phyloP scores from a whole-genome alignment of 1,140 invertebrate genomes.

The Drosophila nannoptera region DNA sequence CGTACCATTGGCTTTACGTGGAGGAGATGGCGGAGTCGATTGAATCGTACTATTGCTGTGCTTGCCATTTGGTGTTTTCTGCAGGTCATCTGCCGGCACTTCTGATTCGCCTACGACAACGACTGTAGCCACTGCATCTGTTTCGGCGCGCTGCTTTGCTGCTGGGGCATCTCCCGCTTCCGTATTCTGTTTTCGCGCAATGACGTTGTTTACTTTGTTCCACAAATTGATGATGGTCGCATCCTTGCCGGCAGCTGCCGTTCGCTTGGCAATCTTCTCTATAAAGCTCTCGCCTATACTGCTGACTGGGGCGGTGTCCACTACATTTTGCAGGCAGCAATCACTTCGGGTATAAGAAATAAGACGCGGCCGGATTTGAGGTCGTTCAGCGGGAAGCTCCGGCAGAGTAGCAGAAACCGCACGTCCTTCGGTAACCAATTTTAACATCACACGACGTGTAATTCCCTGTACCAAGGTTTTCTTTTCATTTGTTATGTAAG shows the following conservation, averaged over 20 bases:
- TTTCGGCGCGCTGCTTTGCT: not conserved
- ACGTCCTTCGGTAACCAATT: slow-evolving; percentile 58
- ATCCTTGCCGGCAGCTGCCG: slow-evolving; percentile 60
- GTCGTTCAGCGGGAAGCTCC: slow-evolving; percentile 68
- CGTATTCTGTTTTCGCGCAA: slow-evolving; percentile 47
- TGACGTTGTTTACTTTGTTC: slow-evolving; percentile 63
- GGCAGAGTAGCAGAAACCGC: slow-evolving; percentile 67
- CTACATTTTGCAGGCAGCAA: slow-evolving; percentile 34
- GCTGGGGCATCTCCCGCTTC: slow-evolving; percentile 11
- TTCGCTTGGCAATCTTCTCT: slow-evolving; percentile 71
- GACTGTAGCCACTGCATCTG: not conserved
- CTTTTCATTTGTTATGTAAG: slow-evolving; percentile 55
- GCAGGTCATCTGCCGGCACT: slow-evolving; percentile 5
- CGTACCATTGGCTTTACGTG: slow-evolving; percentile 17
- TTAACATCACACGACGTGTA: slow-evolving; percentile 58
- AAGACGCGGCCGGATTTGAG: slow-evolving; percentile 67
- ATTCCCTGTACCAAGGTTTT: slow-evolving; percentile 54
- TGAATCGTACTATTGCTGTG: slow-evolving; percentile 6
- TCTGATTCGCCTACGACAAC: not conserved
- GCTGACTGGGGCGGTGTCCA: slow-evolving; percentile 33
- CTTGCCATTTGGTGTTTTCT: slow-evolving; percentile 42
- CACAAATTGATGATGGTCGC: slow-evolving; percentile 58
- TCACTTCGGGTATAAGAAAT: slow-evolving; percentile 60
- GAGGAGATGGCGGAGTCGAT: slow-evolving; percentile 39
- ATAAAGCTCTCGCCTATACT: slow-evolving; percentile 60